Conservation (phyloP, 2,888 invertebrate species). For the Coelopa pilipes region DNA sequence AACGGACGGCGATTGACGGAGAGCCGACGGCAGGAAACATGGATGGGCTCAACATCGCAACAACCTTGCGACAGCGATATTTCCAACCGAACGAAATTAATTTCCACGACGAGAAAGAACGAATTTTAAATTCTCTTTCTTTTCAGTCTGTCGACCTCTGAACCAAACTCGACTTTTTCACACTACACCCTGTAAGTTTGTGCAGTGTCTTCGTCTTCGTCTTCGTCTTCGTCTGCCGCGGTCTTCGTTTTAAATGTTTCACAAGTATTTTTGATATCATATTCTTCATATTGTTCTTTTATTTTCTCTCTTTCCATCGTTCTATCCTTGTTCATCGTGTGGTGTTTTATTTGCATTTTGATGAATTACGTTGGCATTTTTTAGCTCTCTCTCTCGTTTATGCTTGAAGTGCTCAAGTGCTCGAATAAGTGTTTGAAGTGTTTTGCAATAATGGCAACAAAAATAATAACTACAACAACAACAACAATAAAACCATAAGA, state of each 20-base stretch:
- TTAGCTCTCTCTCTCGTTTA: not conserved
- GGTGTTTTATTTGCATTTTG: no score
- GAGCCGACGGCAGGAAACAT: no score
- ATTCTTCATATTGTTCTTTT: not conserved
- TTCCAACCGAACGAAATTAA: no score
- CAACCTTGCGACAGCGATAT: no score
- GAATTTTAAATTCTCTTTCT: not conserved
- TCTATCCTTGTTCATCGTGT: no score
- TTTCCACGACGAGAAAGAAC: not conserved
- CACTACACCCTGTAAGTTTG: no score
- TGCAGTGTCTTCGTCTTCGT: no score
- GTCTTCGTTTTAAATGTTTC: constrained; percentile 14
- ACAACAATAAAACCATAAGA: not conserved
- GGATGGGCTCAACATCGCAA: no score
- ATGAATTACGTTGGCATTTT: no score
- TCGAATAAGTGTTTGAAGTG: constrained; percentile 29
- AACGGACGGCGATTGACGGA: no score
- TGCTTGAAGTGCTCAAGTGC: constrained; percentile 30
- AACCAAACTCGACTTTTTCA: no score
- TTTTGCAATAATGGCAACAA: constrained; percentile 23
- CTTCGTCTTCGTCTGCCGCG: not conserved
- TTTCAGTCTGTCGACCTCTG: not conserved
- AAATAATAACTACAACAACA: not conserved
- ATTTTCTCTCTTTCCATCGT: no score
- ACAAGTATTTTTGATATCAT: constrained; percentile 5